Percentiles rank a stretch among this genome's conserved stretches.
Evolutionary conservation across 2,113 vertebrate genomes (phyloP).

Genomic region (Chauna torquata): DNA sequence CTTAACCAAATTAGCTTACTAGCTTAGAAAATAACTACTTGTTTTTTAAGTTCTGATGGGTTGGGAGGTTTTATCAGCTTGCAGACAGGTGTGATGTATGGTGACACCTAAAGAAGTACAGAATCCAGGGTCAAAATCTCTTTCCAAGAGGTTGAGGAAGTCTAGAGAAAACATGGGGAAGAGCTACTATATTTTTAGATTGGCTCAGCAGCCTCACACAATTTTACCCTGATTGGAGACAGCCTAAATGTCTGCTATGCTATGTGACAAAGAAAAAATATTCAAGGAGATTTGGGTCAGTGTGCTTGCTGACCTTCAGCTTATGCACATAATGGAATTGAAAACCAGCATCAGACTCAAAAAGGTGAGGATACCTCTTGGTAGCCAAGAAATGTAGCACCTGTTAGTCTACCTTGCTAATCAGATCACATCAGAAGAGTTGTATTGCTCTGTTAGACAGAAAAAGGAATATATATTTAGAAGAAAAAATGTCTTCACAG

Average conservation of each 20-base stretch:
- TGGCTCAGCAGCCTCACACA: background rate
- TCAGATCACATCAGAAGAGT: background rate
- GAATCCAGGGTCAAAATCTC: background rate
- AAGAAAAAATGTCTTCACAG: background rate
- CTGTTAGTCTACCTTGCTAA: background rate
- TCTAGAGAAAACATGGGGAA: background rate
- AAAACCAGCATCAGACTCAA: background rate
- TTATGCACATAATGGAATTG: rapidly evolving
- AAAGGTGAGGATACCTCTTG: background rate
- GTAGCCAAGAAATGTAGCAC: background rate
- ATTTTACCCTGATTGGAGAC: background rate
- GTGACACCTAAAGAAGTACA: background rate
- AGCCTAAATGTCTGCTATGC: background rate
- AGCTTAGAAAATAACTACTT: background rate
- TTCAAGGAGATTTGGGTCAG: background rate
- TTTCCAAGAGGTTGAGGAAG: background rate
- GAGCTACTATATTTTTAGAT: background rate
- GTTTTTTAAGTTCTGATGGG: background rate
- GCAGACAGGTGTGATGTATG: background rate
- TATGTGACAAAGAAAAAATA: background rate
- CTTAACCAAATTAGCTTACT: background rate
- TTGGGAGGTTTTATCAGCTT: background rate
- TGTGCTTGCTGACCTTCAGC: background rate
- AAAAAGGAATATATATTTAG: background rate
- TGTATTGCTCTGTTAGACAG: background rate